Percentiles rank a stretch among this genome's conserved stretches.
Evolutionary conservation across 1,140 invertebrate genomes (phyloP).

Genomic region (Brachionus calyciflorus): DNA sequence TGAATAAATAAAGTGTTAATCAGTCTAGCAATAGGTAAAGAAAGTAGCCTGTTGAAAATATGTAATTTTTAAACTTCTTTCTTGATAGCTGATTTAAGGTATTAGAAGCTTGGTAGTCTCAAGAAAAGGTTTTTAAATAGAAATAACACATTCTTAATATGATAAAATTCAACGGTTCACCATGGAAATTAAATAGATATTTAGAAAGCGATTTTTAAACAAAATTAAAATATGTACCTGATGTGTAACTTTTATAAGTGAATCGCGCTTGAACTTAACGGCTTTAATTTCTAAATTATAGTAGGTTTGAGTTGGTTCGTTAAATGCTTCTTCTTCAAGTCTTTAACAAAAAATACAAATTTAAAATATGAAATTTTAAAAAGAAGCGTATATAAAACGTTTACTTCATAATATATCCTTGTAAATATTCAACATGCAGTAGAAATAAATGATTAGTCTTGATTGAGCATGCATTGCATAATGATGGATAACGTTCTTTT

Average conservation of each 20-base stretch:
- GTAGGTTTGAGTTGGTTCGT: constrained; percentile 84
- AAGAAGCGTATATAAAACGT: background rate
- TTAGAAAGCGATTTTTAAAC: too few relatives aligned
- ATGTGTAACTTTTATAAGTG: constrained; percentile 85
- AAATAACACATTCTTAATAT: too few relatives aligned
- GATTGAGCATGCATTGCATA: constrained; percentile 85
- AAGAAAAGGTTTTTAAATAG: too few relatives aligned
- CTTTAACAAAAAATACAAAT: constrained; percentile 64
- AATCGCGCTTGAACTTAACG: constrained; percentile 81
- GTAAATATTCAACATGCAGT: constrained; percentile 80
- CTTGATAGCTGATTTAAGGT: too few relatives aligned
- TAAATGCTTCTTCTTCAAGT: constrained; percentile 74
- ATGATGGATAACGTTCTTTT: constrained; percentile 77
- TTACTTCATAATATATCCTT: constrained; percentile 71
- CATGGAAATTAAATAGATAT: too few relatives aligned
- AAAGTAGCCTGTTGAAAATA: too few relatives aligned
- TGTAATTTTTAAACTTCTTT: too few relatives aligned
- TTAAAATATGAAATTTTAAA: constrained; percentile 50
- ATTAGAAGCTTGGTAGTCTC: too few relatives aligned
- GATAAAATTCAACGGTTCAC: too few relatives aligned
- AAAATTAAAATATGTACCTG: constrained; percentile 61
- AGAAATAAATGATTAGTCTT: constrained; percentile 84
- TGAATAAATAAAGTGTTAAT: too few relatives aligned
- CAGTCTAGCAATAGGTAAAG: too few relatives aligned
- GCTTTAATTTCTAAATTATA: constrained; percentile 82